Base-by-base conservation (phyloP, 2,888 invertebrate genomes). In the Tryphoninae sp. region DNA sequence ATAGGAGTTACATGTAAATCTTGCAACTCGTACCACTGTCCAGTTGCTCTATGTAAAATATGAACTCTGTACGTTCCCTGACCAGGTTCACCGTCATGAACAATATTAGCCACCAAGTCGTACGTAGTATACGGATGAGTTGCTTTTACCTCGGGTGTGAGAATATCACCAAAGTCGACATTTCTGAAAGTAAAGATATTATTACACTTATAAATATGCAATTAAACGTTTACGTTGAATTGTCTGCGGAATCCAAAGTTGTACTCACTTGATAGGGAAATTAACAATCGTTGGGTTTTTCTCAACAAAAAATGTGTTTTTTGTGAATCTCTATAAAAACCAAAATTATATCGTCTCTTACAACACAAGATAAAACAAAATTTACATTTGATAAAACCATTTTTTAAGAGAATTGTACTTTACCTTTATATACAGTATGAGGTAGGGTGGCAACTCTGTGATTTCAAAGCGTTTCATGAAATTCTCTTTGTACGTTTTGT, bases 281-380 rank as follows among this genome's bases (percentile, higher is more conserved):
- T 99, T 99, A 2, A 99, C 99, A 89, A 99, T 99, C 0, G 99
- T 99, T 0, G 99, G 99, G 93, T 99, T 99, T 93, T 99, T 99
- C 92, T 99, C 99, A 19, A 98, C 95, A 89, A 98, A 99, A 93
- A 99, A 99, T 6, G 98, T 98, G 91, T 99, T 99, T 92, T 98
- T 99, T 0, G 98, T 99, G 92, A 99, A 99, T 84, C 99, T 94
- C 94, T 95, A 92, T 72, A 92, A 92, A 83, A 69, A 75, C 87
- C 84, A 64, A 78, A 67, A 42, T 78, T 45, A 62, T 59, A 13
- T 40, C 9, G 45, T 13, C 2, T 45, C 2, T 13, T 11, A 45
- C 45, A 45, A 45, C 9, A 19, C 11, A 6, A 3, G 16, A n/a
- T 19, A 68, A 23, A 16, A 58, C 23, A 59, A 40, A 53, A 33